These are phyloP conservation scores for Colletes gigas DNA, from an alignment of 1,140 invertebrate species.

Conservation along the genomic window DNA sequence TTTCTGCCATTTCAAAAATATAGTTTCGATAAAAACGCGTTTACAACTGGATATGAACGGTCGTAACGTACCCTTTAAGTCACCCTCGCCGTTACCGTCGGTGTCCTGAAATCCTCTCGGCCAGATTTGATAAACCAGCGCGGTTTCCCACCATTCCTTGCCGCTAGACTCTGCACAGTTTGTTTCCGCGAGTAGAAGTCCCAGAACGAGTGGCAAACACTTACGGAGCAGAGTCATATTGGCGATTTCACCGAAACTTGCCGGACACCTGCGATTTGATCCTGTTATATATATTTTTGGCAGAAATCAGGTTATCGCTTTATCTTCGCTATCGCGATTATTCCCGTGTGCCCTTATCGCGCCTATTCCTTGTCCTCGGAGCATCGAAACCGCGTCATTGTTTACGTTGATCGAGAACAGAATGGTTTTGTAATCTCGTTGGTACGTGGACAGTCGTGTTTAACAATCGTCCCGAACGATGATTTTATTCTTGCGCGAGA, in stretches of 20 bases:
- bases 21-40: too few species aligned
- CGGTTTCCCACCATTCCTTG: constrained; percentile 87
- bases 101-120: constrained; percentile 88
- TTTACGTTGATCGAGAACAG: constrained; percentile 3
- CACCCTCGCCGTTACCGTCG: constrained; percentile 88
- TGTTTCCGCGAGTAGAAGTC: neutral
- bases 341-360: constrained; percentile 12
- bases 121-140: constrained; percentile 88
- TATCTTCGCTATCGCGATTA: constrained; percentile 19
- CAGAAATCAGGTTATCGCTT: constrained; percentile 11
- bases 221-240: neutral
- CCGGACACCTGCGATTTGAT: neutral
- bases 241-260: neutral
- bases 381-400: neutral
- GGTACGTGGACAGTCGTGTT: neutral
- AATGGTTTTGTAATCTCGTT: neutral
- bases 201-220: constrained; percentile 12
- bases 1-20: neutral
- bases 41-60: too few species aligned
- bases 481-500: too few species aligned
- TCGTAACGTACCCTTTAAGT: constrained; percentile 83
- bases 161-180: constrained; percentile 26
- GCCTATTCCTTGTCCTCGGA: constrained; percentile 1
- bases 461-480: too few species aligned
- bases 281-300: constrained; percentile 36